These are phyloP conservation scores for Euura saliciscinereae DNA, from an alignment of 1,140 invertebrate genomes.

Conservation along the genomic window DNA sequence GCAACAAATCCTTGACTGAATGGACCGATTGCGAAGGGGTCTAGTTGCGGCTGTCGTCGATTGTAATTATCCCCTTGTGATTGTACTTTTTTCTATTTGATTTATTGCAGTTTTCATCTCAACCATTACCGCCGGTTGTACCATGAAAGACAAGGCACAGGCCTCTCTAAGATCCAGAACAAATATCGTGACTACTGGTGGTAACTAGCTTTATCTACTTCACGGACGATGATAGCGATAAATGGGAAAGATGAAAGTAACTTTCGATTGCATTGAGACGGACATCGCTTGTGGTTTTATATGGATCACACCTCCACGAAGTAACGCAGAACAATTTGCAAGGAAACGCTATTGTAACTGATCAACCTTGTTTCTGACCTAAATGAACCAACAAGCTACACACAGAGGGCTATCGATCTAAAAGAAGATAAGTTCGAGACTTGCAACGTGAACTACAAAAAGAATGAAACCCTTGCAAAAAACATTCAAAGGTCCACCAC, in stretches of 20 bases:
- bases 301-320: not conserved
- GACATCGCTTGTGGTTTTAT: not conserved
- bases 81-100: not conserved
- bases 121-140: not conserved
- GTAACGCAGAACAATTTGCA: not conserved
- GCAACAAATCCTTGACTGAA: conserved; percentile 46
- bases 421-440: no score
- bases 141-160: not conserved
- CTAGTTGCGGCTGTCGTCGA: not conserved
- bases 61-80: not conserved
- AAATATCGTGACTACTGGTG: not conserved
- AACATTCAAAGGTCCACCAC: no score
- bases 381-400: no score
- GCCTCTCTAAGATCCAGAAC: not conserved
- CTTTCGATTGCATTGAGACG: not conserved
- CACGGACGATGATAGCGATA: not conserved
- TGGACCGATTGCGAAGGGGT: conserved; percentile 43
- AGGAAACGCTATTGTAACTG: no score
- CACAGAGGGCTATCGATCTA: no score
- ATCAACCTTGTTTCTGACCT: no score
- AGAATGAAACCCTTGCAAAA: no score
- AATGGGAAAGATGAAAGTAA: not conserved
- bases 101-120: not conserved
- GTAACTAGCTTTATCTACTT: not conserved
- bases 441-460: no score